Evolutionary conservation across 2,113 vertebrate species (phyloP), one percentile per base, ranked within the genome.

Genomic region (Lampris megalopsis): DNA sequence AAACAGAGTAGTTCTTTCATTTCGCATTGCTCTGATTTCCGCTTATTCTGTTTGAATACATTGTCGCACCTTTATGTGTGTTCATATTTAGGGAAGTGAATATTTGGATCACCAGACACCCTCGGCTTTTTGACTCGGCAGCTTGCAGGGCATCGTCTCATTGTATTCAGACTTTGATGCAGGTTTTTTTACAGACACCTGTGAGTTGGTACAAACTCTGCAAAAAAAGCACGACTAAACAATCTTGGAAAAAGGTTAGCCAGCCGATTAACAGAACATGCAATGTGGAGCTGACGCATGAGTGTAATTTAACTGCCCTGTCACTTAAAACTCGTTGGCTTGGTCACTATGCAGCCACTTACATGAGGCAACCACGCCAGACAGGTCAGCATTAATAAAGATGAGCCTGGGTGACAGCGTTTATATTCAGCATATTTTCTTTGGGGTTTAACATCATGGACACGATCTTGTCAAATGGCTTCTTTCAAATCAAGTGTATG

Each of bases 261-360:
- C 37, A 64, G 69, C 68, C 11, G 38, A 47, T 68, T 74, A 62
- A 71, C 65, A 79, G 42, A 78, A 47, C 50, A 78, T 59, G 52
- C 47, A 41, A 5, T 3, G 47, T 50, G 9, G 47, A 61, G 50
- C 48, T 63, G 11, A 60, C 58, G 74, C 57, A 72, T 71, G 10
- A 73, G 11, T 67, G 50, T 75, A 66, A 75, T 74, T 81, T 8
- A 81, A 68, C 77, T 35, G 71, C 50, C 3, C 70, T 63, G 65
- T 85, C 70, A 62, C 53, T 80, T 60, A 77, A 73, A 71, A 68
- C 57, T 63, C 13, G 37, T 35, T 58, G 53, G 35, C 61, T 54
- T 56, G 10, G 58, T 65, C 69, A 56, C 40, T 36, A 63, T 71
- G 60, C 68, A 47, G 57, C 57, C n/a, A 62, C 50, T 24, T 66